Base-by-base conservation (phyloP, 35 echinoderm and acorn worm species). In the Ptychodera flava region DNA sequence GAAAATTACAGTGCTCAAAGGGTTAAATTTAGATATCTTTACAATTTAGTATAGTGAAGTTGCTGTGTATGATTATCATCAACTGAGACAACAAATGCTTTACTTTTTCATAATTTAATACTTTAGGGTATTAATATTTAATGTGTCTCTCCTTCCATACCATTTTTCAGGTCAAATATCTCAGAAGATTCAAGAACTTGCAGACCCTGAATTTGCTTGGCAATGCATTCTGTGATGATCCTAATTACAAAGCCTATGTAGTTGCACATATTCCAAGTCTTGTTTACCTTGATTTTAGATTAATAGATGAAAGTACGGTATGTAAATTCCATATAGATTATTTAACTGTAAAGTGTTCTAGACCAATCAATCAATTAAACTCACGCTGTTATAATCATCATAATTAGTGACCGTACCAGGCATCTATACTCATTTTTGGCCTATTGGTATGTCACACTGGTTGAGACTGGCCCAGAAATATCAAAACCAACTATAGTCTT, bases 191-290 rank as follows among this genome's bases (percentile, higher is more conserved):
- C 75, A 91, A 91, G 80, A 89, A 88, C 81, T 87, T 97, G 6
- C 95, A 93, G 89, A 97, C 95, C 6, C 82, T 97, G 37, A 97
- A 97, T 85, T 38, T 93, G 14, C 86, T 83, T 37, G 92, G 95
- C 35, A 97, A 97, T 89, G 92, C 95, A 84, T 97, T 97, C 90
- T 97, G 95, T 77, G 95, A 97, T 77, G 95, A 97, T 90, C 78
- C 89, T 35, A 97, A 93, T 78, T 97, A 97, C 89, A 97, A 97
- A 35, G 78, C 82, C 16, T 97, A 75, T 92, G 95, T 93, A 0
- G 92, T 97, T 0, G 95, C 95, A 28, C 95, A 97, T 35, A 84
- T 97, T 37, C 91, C 95, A 16, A 86, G 91, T 38, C 36, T 97
- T 33, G 95, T 93, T 10, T 97, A 97, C 81, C 82, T 97, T 30